These are phyloP conservation scores for Bombus picipes DNA, from an alignment of 1,140 invertebrate species.

Conservation along the genomic window DNA sequence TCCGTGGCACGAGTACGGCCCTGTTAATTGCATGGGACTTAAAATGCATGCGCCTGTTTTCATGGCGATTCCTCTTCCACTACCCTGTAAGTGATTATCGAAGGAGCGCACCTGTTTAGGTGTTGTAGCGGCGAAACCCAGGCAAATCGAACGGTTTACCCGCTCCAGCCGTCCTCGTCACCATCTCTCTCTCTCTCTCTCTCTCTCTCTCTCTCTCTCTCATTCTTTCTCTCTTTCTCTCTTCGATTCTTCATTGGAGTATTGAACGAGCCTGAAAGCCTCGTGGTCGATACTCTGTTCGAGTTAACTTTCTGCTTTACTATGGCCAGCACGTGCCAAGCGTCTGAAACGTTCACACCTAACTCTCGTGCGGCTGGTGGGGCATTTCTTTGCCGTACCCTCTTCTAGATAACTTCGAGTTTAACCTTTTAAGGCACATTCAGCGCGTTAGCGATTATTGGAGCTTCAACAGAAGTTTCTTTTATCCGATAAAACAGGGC, in stretches of 20 bases:
- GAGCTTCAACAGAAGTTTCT: background rate
- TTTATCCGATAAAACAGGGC: background rate
- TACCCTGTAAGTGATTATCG: background rate
- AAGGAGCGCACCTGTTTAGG: background rate
- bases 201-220: background rate
- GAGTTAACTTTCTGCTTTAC: conserved; percentile 43
- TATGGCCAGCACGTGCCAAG: conserved; percentile 48
- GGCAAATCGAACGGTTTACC: conserved; percentile 1
- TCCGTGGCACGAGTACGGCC: conserved; percentile 18
- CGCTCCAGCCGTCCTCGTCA: background rate
- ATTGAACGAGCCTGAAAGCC: conserved; percentile 56
- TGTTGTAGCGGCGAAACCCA: background rate
- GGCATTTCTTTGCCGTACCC: too few relatives aligned
- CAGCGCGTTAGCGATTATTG: background rate
- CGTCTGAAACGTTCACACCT: conserved; percentile 27
- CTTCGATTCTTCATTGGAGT: conserved; percentile 19
- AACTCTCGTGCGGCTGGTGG: background rate
- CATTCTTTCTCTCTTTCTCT: background rate
- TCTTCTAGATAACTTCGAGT: conserved; percentile 27
- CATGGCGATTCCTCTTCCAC: conserved; percentile 4
- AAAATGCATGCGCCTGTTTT: conserved; percentile 24
- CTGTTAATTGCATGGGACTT: conserved; percentile 44
- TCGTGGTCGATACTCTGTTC: conserved; percentile 55
- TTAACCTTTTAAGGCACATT: background rate
- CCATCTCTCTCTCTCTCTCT: background rate